These are phyloP conservation scores for Listrodromus nycthemerus DNA, from an alignment of 2,888 invertebrate genomes.

Conservation along the genomic window DNA sequence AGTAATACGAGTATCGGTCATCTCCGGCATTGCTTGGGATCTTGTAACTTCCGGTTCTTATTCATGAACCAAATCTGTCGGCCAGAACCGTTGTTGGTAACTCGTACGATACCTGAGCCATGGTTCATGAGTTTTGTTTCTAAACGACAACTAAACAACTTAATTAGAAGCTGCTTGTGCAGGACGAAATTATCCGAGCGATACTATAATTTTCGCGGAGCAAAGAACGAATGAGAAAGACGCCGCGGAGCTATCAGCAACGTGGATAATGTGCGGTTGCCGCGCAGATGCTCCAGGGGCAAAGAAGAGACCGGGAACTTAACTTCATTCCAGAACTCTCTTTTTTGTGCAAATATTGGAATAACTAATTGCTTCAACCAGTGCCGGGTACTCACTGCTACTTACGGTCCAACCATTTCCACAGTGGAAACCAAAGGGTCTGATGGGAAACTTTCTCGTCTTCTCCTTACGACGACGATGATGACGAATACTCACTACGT, in stretches of 20 bases:
- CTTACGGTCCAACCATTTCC: neutral
- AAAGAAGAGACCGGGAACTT: neutral
- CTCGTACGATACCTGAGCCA: neutral
- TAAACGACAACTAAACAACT: neutral
- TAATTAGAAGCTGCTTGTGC: neutral
- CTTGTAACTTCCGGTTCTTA: neutral
- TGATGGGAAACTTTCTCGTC: neutral
- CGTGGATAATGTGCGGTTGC: neutral
- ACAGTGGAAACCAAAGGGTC: neutral
- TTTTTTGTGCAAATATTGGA: neutral
- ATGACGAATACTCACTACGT: neutral
- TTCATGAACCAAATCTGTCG: neutral
- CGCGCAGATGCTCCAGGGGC: neutral
- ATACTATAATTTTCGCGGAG: neutral
- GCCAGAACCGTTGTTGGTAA: neutral
- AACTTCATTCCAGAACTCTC: neutral
- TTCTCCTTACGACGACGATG: neutral
- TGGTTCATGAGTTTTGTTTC: neutral
- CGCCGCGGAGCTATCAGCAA: neutral
- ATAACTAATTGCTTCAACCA: neutral
- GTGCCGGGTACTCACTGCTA: neutral
- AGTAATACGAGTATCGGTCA: neutral
- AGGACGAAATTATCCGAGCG: neutral
- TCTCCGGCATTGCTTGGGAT: neutral
- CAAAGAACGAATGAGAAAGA: conserved; percentile 1